These are phyloP conservation scores for Gobio occitaniae DNA, from an alignment of 2,797 vertebrate genomes.

Conservation along the genomic window DNA sequence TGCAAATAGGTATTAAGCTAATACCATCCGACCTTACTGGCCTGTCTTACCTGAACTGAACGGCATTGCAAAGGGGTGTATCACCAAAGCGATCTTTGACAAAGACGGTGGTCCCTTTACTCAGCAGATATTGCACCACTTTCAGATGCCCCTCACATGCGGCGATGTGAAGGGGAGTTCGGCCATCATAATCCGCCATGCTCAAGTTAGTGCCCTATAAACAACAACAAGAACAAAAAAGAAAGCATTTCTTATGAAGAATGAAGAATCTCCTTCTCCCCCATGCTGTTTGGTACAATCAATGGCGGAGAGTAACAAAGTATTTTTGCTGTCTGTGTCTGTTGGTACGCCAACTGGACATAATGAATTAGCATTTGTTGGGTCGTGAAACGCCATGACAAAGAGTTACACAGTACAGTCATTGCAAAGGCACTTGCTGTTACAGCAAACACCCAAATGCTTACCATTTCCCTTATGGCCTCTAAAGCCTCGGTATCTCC, in stretches of 20 bases:
- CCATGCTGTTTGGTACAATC: background rate
- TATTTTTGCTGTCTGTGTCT: background rate
- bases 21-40: background rate
- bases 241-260: background rate
- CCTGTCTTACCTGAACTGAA: slow-evolving; percentile 84
- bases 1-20: background rate
- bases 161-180: slow-evolving; percentile 89
- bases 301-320: background rate
- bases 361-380: no score
- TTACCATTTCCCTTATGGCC: slow-evolving; percentile 80
- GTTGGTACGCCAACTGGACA: no score
- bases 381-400: background rate
- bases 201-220: slow-evolving; percentile 85
- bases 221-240: background rate
- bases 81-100: slow-evolving; percentile 85
- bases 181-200: slow-evolving; percentile 86
- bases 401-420: background rate
- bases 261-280: background rate
- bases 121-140: slow-evolving; percentile 84
- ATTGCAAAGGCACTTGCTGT: background rate
- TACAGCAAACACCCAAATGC: background rate
- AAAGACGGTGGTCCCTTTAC: slow-evolving; percentile 81
- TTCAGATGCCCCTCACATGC: slow-evolving; percentile 83
- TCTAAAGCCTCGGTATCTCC: slow-evolving; percentile 80
- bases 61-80: slow-evolving; percentile 88